Conservation (phyloP, 2,888 invertebrate genomes). For the Cosmorhoe ocellata region DNA sequence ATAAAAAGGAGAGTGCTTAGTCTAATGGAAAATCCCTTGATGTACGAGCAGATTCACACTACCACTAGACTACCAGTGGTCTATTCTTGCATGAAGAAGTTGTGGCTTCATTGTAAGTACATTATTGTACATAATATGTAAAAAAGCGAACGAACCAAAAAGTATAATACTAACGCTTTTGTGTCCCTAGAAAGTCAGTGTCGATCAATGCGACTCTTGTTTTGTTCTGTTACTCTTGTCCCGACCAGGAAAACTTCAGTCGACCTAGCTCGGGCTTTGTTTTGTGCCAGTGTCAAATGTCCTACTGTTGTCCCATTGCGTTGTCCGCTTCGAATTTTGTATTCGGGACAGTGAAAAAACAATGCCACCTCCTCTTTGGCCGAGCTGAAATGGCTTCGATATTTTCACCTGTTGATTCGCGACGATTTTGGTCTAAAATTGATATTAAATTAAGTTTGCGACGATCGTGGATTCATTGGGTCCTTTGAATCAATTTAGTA, state of each 20-base stretch:
- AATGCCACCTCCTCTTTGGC: constrained; percentile 11
- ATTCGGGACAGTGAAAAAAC: constrained; percentile 16
- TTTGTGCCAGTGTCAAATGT: constrained; percentile 57
- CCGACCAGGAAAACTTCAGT: constrained; percentile 23
- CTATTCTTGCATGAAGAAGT: too few relatives aligned
- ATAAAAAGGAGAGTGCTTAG: too few relatives aligned
- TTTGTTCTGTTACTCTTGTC: constrained; percentile 29
- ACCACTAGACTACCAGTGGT: too few relatives aligned
- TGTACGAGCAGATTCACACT: too few relatives aligned
- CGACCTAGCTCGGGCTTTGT: constrained; percentile 36
- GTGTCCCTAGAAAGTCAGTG: constrained; percentile 24
- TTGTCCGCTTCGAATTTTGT: constrained; percentile 18
- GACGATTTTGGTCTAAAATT: constrained; percentile 27
- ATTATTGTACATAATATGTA: neutral
- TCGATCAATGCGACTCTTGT: constrained; percentile 23
- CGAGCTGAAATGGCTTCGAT: constrained; percentile 7
- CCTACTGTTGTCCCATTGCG: constrained; percentile 41
- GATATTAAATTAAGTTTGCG: constrained; percentile 32
- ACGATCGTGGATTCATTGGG: constrained; percentile 26
- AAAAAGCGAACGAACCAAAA: constrained; percentile 9
- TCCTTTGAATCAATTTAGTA: constrained; percentile 28
- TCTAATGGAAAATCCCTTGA: too few relatives aligned
- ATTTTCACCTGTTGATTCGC: constrained; percentile 32
- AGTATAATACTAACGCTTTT: constrained; percentile 10
- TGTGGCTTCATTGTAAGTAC: too few relatives aligned